Base-by-base conservation (phyloP, 2,797 vertebrate genomes). In the Holocentrus rufus region DNA sequence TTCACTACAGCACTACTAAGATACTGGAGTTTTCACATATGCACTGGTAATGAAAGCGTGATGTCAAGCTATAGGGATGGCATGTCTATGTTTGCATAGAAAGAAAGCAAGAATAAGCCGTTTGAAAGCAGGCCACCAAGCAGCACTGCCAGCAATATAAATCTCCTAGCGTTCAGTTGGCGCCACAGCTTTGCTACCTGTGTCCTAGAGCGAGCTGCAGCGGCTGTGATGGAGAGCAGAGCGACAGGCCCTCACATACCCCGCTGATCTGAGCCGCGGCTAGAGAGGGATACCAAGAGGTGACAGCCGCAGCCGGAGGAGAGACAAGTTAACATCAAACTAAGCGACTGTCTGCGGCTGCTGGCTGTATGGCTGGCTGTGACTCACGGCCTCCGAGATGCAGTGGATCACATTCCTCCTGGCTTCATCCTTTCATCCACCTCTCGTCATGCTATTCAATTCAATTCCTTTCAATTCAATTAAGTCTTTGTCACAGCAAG, bases 251-350 rank as follows among this genome's bases (percentile, higher is more conserved):
- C 81, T 88, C 85, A 87, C 87, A 90, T 85, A 81, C 77, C 88
- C 88, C 74, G 31, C 87, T 72, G 87, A 91, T 91, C 88, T 72
- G 76, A 79, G 77, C 83, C 71, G 70, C 72, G 34, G 42, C 88
- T 85, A 66, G 86, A 88, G 80, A 79, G 59, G 81, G 83, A 85
- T 76, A 85, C 83, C 82, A 74, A 76, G 84, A 89, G 84, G 85
- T 90, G 90, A 92, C 90, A 90, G 90, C 84, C 74, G 76, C 86
- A 63, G 85, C 87, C 82, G 47, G 78, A 86, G 85, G 90, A 90
- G 85, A 88, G 90, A 87, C 88, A 83, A 90, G 89, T 90, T 88
- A 87, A 90, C 87, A 85, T 92, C 90, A 92, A 90, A 88, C 89
- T 82, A 82, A 86, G 88, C 85, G 65, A 90, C 82, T 80, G 86